phyloP scores from a whole-genome alignment of 2,797 vertebrate species.

The Orientallactaga sibirica region DNA sequence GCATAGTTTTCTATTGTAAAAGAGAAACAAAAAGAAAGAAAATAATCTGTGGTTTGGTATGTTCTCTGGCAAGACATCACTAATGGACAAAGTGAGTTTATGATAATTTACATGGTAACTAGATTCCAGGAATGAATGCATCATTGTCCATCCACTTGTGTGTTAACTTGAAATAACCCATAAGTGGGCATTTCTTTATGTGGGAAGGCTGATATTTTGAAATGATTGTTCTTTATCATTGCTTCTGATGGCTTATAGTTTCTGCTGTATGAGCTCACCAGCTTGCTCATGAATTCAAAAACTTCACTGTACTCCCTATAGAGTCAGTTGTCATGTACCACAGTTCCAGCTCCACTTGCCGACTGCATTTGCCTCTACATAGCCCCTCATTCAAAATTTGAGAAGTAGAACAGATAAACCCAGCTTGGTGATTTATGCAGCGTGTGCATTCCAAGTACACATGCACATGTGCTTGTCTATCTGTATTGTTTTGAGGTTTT shows the following conservation, averaged over 20 bases:
- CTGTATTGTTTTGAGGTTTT: background rate
- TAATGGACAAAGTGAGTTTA: background rate
- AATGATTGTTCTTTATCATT: background rate
- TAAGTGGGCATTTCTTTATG: background rate
- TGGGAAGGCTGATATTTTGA: background rate
- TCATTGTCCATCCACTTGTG: background rate
- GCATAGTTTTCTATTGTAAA: background rate
- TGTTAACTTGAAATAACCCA: background rate
- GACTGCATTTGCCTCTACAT: background rate
- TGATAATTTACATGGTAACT: background rate
- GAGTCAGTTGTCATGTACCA: background rate
- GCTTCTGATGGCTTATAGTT: background rate
- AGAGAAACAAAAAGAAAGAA: background rate
- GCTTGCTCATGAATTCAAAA: background rate
- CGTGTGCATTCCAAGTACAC: background rate
- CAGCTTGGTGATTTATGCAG: background rate
- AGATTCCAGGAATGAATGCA: background rate
- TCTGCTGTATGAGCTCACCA: background rate
- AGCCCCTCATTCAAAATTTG: background rate
- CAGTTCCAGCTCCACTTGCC: background rate
- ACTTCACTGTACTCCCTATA: background rate
- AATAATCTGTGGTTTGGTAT: background rate
- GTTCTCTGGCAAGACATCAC: background rate
- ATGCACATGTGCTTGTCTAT: background rate
- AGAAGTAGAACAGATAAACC: background rate